Conservation (phyloP, 1,140 invertebrate genomes). For the Nilaparvata lugens region DNA sequence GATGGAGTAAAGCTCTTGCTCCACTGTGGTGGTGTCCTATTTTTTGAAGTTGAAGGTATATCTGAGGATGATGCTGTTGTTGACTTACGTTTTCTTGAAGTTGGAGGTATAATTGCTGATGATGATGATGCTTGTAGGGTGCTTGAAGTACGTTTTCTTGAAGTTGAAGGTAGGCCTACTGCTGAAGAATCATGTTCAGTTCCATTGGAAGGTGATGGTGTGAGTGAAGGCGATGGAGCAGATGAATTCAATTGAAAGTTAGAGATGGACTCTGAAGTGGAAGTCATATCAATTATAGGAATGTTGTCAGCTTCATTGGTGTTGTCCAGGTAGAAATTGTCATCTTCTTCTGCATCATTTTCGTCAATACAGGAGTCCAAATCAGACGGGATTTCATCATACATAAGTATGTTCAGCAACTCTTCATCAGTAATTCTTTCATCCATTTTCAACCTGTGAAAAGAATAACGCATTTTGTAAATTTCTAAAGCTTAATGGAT, state of each 20-base stretch:
- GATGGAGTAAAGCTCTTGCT: not conserved
- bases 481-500: not conserved
- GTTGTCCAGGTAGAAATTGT: not conserved
- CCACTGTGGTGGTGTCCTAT: constrained; percentile 2
- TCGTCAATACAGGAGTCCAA: not conserved
- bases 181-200: too few relatives aligned
- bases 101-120: too few relatives aligned
- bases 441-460: constrained; percentile 5
- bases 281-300: too few relatives aligned
- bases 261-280: too few relatives aligned
- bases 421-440: constrained; percentile 8
- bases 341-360: not conserved
- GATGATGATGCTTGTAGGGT: too few relatives aligned
- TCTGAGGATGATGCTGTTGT: too few relatives aligned
- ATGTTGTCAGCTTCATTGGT: constrained; percentile 1
- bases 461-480: constrained; percentile 1
- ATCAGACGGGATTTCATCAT: not conserved
- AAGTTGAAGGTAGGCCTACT: too few relatives aligned
- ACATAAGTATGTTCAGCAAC: not conserved
- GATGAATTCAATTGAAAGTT: not conserved
- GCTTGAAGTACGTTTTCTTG: too few relatives aligned
- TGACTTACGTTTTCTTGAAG: too few relatives aligned
- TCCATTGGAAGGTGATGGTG: not conserved
- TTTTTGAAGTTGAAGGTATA: too few relatives aligned
- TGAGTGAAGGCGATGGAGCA: not conserved